Evolutionary conservation across 1,140 invertebrate species (phyloP).

Genomic region (Musca domestica): DNA sequence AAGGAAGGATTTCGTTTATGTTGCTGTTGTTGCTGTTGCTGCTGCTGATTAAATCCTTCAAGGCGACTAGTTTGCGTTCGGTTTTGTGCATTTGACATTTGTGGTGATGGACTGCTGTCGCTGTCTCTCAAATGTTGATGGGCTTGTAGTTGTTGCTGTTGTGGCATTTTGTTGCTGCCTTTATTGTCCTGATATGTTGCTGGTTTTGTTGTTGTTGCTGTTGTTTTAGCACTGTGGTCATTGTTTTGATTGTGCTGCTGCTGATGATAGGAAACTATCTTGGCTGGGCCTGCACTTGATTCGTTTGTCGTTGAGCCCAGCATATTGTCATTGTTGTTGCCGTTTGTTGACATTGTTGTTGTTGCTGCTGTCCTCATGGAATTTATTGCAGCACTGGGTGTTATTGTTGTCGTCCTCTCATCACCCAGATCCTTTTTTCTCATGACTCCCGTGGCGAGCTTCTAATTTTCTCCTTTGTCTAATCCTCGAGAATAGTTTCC

Average conservation of each 20-base stretch:
- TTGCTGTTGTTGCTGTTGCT: conserved; percentile 21
- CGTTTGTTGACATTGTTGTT: conserved; percentile 37
- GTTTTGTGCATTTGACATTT: no score
- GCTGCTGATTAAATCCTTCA: conserved; percentile 30
- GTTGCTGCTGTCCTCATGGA: conserved; percentile 23
- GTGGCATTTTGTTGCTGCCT: conserved; percentile 24
- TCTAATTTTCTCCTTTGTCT: background rate
- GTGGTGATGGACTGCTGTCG: conserved; percentile 13
- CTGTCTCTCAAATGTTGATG: conserved; percentile 1
- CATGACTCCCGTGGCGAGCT: background rate
- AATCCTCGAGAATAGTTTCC: background rate
- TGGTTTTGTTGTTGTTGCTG: conserved; percentile 27
- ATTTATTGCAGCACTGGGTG: conserved; percentile 28
- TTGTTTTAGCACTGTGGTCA: background rate
- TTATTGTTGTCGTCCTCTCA: background rate
- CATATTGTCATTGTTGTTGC: conserved; percentile 24
- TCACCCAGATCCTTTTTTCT: conserved; percentile 9
- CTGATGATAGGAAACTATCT: conserved; percentile 8
- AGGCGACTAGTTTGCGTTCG: conserved; percentile 33
- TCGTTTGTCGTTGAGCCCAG: background rate
- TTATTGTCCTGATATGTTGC: background rate
- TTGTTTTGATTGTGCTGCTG: conserved; percentile 26
- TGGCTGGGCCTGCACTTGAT: background rate
- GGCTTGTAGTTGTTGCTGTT: background rate
- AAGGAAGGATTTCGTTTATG: conserved; percentile 28